These are phyloP conservation scores for Clarias laeviceps DNA, from an alignment of 2,797 vertebrate species.

Conservation along the genomic window DNA sequence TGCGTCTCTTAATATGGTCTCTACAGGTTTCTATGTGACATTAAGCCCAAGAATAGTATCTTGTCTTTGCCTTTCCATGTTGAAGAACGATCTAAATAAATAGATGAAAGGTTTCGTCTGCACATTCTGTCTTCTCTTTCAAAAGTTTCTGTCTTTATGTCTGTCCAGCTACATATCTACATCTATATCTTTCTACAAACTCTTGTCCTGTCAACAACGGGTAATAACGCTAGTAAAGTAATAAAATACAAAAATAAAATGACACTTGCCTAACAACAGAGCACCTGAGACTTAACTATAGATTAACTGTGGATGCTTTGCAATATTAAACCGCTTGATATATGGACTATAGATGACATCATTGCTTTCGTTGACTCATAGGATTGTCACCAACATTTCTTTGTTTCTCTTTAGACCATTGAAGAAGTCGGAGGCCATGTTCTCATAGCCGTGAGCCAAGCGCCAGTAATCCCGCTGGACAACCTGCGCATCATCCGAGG, in stretches of 20 bases:
- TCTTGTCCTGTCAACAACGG: background rate
- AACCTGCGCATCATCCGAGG: constrained; percentile 94
- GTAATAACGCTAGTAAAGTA: background rate
- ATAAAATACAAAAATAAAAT: background rate
- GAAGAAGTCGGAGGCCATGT: constrained; percentile 95
- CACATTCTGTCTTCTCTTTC: too few species aligned
- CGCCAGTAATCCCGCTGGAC: constrained; percentile 82
- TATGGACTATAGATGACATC: background rate
- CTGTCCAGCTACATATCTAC: too few species aligned
- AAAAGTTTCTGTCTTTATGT: too few species aligned
- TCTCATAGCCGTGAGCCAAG: constrained; percentile 87
- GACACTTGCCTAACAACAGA: background rate
- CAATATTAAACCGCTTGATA: too few species aligned
- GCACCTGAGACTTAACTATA: background rate
- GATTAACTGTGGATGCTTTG: background rate
- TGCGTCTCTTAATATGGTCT: background rate
- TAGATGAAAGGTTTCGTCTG: too few species aligned
- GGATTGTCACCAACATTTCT: background rate
- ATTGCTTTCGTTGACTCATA: background rate
- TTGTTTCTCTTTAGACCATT: constrained; percentile 78
- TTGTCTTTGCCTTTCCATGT: background rate
- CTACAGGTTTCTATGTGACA: background rate
- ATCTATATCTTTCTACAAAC: too few species aligned
- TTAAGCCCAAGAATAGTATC: background rate
- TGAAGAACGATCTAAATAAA: background rate